Conservation (phyloP, 1,140 invertebrate genomes). For the Myzus persicae region DNA sequence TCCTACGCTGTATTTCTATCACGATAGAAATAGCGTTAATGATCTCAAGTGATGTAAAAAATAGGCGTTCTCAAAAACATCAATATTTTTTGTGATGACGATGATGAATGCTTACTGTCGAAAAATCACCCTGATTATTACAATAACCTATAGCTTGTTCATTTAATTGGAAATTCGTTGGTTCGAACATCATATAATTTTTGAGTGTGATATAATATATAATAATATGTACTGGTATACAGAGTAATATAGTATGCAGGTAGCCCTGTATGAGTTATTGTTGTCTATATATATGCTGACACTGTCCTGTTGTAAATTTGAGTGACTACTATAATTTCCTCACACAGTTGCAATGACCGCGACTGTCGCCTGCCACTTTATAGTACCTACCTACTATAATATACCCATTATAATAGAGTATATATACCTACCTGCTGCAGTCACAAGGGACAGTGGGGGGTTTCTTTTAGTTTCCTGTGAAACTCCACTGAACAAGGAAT, state of each 20-base stretch:
- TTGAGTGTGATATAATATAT: neutral
- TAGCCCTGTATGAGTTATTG: too few relatives aligned
- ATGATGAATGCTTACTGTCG: too few relatives aligned
- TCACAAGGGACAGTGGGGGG: neutral
- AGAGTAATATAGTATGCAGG: neutral
- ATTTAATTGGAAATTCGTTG: neutral
- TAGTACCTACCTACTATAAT: constrained; percentile 3
- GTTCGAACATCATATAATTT: neutral
- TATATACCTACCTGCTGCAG: neutral
- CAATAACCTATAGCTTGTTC: too few relatives aligned
- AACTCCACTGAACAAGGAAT: neutral
- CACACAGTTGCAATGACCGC: neutral
- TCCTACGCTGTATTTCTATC: too few relatives aligned
- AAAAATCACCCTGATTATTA: too few relatives aligned
- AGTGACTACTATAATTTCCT: neutral
- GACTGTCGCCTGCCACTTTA: neutral
- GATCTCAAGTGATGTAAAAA: too few relatives aligned
- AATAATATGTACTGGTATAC: neutral
- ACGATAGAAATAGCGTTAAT: too few relatives aligned
- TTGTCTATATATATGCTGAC: neutral
- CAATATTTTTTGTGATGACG: too few relatives aligned
- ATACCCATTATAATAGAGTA: neutral
- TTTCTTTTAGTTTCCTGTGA: neutral
- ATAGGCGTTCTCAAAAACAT: too few relatives aligned
- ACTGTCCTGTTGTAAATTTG: neutral